Conservation (phyloP, 2,888 invertebrate genomes). For the Cloeon dipterum region DNA sequence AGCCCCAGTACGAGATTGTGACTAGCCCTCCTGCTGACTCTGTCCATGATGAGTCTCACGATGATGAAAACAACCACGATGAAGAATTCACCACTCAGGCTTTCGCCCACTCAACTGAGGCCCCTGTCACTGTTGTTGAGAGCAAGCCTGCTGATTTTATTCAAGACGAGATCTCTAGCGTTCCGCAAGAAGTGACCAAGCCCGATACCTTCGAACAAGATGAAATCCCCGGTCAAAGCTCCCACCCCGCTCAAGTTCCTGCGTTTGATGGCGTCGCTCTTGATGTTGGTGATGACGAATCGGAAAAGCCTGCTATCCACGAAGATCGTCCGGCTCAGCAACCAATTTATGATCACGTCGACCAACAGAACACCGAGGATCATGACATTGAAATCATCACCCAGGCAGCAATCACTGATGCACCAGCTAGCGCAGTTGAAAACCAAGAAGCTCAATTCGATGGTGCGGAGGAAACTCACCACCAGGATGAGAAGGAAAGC, state of each 20-base stretch:
- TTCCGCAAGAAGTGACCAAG: neutral
- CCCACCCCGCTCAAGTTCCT: neutral
- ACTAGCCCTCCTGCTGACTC: neutral
- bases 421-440: conserved; percentile 2
- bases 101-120: conserved; percentile 8
- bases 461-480: conserved; percentile 4
- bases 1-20: neutral
- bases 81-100: conserved; percentile 4
- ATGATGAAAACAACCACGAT: neutral
- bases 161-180: neutral
- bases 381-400: neutral
- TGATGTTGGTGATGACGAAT: conserved; percentile 8
- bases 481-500: conserved; percentile 1
- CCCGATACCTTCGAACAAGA: conserved; percentile 2
- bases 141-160: conserved; percentile 4
- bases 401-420: neutral
- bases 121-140: conserved; percentile 6
- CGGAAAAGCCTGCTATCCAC: conserved; percentile 2
- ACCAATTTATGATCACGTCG: neutral
- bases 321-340: neutral
- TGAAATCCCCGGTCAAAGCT: neutral
- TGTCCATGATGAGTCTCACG: conserved; percentile 1
- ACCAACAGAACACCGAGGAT: conserved; percentile 7
- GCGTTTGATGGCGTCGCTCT: conserved; percentile 3
- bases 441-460: conserved; percentile 5